A percentile compares a stretch with the other conserved stretches of the same genome.
Conservation (phyloP, 2,888 invertebrate species). For the Oxytorus armatus region DNA sequence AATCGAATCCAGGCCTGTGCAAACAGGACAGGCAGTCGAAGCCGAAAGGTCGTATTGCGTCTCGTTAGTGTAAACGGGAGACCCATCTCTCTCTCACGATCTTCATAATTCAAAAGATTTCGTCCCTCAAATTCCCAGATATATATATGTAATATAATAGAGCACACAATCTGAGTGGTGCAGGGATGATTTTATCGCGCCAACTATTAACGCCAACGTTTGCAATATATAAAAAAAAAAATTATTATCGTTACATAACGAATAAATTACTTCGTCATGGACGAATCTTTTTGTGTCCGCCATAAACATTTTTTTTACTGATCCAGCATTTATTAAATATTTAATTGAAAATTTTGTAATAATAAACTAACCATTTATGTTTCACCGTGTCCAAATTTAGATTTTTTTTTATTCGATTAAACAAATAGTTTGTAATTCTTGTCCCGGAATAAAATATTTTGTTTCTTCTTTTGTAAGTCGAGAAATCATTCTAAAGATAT, state of each 20-base stretch:
- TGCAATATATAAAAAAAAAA: neutral
- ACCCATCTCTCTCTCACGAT: constrained; percentile 27
- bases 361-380: too few relatives aligned
- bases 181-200: neutral
- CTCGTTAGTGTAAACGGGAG: constrained; percentile 15
- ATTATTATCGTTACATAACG: neutral
- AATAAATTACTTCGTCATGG: too few relatives aligned
- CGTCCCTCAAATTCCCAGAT: neutral
- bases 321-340: too few relatives aligned
- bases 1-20: constrained; percentile 61
- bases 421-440: too few relatives aligned
- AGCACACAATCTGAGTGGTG: neutral
- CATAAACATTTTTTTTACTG: neutral
- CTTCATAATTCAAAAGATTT: constrained; percentile 61
- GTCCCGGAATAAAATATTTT: too few relatives aligned
- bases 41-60: constrained; percentile 43
- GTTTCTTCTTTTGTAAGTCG: too few relatives aligned
- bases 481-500: too few relatives aligned
- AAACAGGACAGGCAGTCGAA: constrained; percentile 54
- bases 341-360: too few relatives aligned
- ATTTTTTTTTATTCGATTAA: too few relatives aligned
- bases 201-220: neutral
- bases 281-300: too few relatives aligned
- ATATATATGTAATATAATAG: neutral
- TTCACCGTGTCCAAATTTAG: too few relatives aligned